phyloP scores from a whole-genome alignment of 2,797 vertebrate genomes.

The Cyprinodon diabolis region DNA sequence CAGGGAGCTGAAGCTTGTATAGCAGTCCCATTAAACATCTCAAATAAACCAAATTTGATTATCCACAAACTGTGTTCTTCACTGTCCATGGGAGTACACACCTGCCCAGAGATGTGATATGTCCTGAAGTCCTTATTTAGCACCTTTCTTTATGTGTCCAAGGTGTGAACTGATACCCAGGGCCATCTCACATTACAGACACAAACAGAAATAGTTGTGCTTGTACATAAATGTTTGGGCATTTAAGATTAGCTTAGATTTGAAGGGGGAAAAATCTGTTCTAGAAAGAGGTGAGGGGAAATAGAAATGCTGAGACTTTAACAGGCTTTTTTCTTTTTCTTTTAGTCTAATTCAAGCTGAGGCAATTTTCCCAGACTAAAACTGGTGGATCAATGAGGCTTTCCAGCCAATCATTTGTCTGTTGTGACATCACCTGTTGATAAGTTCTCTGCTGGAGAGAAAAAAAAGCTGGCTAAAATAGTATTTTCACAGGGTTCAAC shows the following conservation, averaged over 20 bases:
- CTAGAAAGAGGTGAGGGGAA: conserved; percentile 25
- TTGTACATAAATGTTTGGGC: conserved; percentile 47
- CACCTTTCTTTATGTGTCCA: conserved; percentile 88
- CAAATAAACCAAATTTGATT: conserved; percentile 17
- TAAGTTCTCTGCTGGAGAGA: conserved; percentile 33
- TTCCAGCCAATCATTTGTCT: conserved; percentile 51
- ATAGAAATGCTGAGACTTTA: conserved; percentile 20
- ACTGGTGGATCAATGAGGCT: conserved; percentile 59
- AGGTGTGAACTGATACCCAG: conserved; percentile 92
- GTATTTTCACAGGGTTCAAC: conserved; percentile 41
- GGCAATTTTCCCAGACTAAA: conserved; percentile 63
- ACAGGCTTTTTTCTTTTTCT: conserved; percentile 51
- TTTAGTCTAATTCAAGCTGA: conserved; percentile 71
- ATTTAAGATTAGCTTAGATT: conserved; percentile 50
- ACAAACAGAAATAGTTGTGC: conserved; percentile 55
- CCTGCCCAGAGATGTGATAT: conserved; percentile 90
- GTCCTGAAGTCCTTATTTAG: conserved; percentile 92
- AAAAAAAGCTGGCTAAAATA: conserved; percentile 26
- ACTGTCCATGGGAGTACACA: conserved; percentile 45
- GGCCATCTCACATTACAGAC: conserved; percentile 87
- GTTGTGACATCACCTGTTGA: conserved; percentile 54
- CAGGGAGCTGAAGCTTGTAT: background rate
- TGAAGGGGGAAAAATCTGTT: conserved; percentile 21
- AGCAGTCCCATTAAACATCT: background rate
- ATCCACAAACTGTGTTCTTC: background rate